phyloP scores from a whole-genome alignment of 2,113 vertebrate genomes.

The Morone chrysops region DNA sequence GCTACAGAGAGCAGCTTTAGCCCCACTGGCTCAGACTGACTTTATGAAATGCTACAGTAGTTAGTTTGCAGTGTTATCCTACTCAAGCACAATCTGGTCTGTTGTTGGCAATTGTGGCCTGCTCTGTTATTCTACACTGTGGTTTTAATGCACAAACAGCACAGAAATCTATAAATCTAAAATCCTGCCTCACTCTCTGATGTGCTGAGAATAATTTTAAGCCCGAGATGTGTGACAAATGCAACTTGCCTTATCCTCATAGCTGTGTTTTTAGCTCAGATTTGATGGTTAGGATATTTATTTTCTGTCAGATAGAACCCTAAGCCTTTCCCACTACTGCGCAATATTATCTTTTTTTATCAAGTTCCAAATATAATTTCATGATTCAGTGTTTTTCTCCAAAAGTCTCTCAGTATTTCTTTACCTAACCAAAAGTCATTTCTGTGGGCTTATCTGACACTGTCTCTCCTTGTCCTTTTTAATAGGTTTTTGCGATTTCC shows the following conservation, averaged over 20 bases:
- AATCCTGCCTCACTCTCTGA: slow-evolving; percentile 10
- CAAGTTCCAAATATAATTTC: not conserved
- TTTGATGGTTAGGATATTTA: not conserved
- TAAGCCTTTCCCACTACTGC: not conserved
- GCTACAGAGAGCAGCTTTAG: not conserved
- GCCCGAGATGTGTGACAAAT: not conserved
- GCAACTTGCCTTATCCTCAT: not conserved
- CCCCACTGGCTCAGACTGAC: not conserved
- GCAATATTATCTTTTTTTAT: not conserved
- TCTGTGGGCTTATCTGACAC: slow-evolving; percentile 28
- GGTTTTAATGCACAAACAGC: not conserved
- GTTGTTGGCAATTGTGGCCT: not conserved
- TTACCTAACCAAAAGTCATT: slow-evolving; percentile 13
- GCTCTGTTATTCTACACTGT: not conserved
- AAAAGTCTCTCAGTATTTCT: not conserved
- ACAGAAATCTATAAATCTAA: slow-evolving; percentile 3
- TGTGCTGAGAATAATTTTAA: slow-evolving; percentile 16
- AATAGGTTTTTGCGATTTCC: slow-evolving; percentile 65
- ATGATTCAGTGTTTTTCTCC: not conserved
- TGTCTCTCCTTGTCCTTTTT: slow-evolving; percentile 36
- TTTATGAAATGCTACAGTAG: not conserved
- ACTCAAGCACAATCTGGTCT: not conserved
- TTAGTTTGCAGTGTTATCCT: not conserved
- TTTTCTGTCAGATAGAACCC: not conserved
- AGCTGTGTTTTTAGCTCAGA: not conserved